Percentiles rank a stretch among this genome's conserved stretches.
phyloP scores from a whole-genome alignment of 2,113 vertebrate species.

The Pygoscelis antarcticus region DNA sequence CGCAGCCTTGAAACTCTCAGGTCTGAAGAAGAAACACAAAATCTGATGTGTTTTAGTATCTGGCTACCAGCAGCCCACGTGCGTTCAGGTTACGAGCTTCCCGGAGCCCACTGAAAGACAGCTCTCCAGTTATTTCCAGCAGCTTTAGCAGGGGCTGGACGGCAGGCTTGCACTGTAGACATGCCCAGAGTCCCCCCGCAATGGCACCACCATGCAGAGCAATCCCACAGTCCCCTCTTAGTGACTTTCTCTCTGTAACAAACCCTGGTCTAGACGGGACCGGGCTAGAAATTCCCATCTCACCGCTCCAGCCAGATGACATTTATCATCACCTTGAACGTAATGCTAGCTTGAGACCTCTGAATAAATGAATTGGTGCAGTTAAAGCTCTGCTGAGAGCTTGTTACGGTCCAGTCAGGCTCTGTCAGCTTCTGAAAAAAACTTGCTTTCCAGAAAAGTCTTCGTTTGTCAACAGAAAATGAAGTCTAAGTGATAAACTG shows the following conservation, averaged over 20 bases:
- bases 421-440: slow-evolving; percentile 53
- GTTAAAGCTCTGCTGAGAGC: slow-evolving; percentile 3
- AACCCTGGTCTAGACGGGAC: slow-evolving; percentile 55
- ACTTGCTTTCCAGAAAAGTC: slow-evolving; percentile 47
- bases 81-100: slow-evolving; percentile 17
- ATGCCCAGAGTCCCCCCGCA: neutral
- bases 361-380: neutral
- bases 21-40: slow-evolving; percentile 48
- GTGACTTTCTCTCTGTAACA: slow-evolving; percentile 48
- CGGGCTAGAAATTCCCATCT: slow-evolving; percentile 53
- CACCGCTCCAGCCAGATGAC: neutral
- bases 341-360: slow-evolving; percentile 37
- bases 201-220: neutral
- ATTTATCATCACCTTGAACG: slow-evolving; percentile 65
- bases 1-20: slow-evolving; percentile 41
- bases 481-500: slow-evolving; percentile 37
- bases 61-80: slow-evolving; percentile 26
- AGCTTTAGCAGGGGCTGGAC: neutral
- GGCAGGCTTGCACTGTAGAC: neutral
- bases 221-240: neutral
- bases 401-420: neutral
- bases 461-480: slow-evolving; percentile 59
- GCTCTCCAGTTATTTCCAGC: slow-evolving; percentile 53
- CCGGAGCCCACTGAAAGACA: slow-evolving; percentile 26
- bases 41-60: slow-evolving; percentile 10